Evolutionary conservation across 2,113 vertebrate species (phyloP), one percentile per base, ranked within the genome.

Genomic region (Ammodytes marinus): DNA sequence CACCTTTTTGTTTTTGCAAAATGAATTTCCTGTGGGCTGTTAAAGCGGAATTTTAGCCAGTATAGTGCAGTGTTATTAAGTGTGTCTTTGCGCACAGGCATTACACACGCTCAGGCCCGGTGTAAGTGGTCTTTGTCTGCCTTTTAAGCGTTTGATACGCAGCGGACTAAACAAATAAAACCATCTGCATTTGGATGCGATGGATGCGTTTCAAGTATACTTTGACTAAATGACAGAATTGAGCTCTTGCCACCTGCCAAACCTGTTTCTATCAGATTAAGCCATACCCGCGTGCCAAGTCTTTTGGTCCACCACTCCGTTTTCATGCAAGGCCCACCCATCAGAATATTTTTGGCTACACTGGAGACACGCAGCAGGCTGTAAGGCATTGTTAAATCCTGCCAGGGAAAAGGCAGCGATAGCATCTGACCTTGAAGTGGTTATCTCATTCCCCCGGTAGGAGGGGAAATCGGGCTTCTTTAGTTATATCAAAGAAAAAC

Each of bases 381-480:
- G 67, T 46, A 54, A 89, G 86, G 71, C 83, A 83, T 87, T 82
- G 86, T 93, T 88, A 85, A 89, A 84, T 78, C 61, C 69, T 84
- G 84, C 66, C 78, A 79, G 69, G 78, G 85, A 85, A 82, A 85
- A 82, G 70, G 76, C 72, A 73, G 88, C n/a, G 85, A 92, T 90
- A 78, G 82, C 86, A 72, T 77, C 80, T 92, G 91, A 90, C 87
- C 92, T 91, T 90, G 91, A 88, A 92, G 86, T 88, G 88, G 86
- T 94, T 93, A 92, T 90, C 90, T 88, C 77, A 82, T 91, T 27
- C 27, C 76, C 67, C 80, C 69, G 79, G 82, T 82, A 82, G 83
- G 76, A 86, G 84, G 57, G 27, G 71, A 71, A 79, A 74, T 84
- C 75, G 75, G 74, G 50, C 80, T 89, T 82, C 73, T 91, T 85